phyloP scores from a whole-genome alignment of 2,113 vertebrate species.

The Delphinus delphis region DNA sequence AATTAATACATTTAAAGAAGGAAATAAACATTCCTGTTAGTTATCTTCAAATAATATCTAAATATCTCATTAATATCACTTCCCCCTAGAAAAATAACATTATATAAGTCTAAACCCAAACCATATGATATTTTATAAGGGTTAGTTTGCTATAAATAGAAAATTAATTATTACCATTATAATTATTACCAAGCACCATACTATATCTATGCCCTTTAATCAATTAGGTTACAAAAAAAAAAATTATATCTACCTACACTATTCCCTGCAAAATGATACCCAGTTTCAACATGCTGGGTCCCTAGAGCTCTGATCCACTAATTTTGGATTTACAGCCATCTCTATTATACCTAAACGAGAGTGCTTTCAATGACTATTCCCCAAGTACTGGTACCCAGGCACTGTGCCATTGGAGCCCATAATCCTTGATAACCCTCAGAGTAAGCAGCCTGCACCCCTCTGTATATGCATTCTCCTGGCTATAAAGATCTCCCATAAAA shows the following conservation, averaged over 20 bases:
- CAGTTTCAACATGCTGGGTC: conserved; percentile 30
- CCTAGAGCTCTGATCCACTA: conserved; percentile 54
- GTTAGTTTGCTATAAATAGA: conserved; percentile 30
- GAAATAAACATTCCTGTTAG: background rate
- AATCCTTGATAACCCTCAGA: background rate
- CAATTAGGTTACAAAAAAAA: conserved; percentile 1
- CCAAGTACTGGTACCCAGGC: background rate
- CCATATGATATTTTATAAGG: background rate
- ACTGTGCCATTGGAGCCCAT: background rate
- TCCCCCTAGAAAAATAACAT: background rate
- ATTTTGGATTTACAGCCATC: conserved; percentile 51
- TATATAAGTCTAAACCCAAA: background rate
- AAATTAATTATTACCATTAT: conserved; percentile 25
- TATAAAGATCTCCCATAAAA: background rate
- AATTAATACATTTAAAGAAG: background rate
- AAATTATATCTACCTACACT: conserved; percentile 43
- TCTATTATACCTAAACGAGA: conserved; percentile 30
- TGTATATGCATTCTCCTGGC: background rate
- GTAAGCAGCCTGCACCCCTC: background rate
- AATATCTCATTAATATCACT: background rate
- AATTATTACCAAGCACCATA: background rate
- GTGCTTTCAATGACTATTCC: conserved; percentile 37
- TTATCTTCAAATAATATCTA: conserved; percentile 7
- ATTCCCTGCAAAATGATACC: conserved; percentile 59
- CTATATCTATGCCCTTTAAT: conserved; percentile 26